A percentile compares a stretch with the other conserved stretches of the same genome.
phyloP scores from a whole-genome alignment of 2,888 invertebrate species.

The Clanis bilineata region DNA sequence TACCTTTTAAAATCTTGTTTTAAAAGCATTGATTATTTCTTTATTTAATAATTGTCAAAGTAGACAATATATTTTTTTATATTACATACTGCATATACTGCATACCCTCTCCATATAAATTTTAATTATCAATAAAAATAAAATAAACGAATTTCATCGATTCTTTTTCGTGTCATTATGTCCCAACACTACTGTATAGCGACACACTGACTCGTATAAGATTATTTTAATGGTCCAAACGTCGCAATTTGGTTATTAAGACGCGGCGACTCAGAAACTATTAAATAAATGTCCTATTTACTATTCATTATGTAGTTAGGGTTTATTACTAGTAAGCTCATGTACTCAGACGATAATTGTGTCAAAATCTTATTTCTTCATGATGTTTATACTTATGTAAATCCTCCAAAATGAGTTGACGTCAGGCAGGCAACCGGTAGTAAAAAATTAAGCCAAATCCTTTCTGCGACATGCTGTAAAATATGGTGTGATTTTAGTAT shows the following conservation, averaged over 20 bases:
- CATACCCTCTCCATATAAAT: no score
- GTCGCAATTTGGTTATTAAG: slow-evolving; percentile 12
- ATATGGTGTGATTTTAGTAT: no score
- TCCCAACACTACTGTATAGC: not conserved
- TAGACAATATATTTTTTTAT: no score
- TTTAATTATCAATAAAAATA: not conserved
- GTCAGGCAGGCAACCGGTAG: no score
- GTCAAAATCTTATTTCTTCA: not conserved
- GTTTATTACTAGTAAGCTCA: not conserved
- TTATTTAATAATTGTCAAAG: no score
- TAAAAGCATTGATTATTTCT: no score
- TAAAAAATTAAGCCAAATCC: no score
- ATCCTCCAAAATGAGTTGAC: no score
- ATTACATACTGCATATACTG: no score
- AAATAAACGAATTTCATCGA: not conserved
- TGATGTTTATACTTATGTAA: not conserved
- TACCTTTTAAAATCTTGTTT: no score
- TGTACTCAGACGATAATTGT: not conserved
- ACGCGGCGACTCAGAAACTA: slow-evolving; percentile 6
- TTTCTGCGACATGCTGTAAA: no score
- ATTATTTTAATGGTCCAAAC: slow-evolving; percentile 6
- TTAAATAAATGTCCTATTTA: not conserved
- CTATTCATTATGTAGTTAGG: not conserved
- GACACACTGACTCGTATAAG: not conserved
- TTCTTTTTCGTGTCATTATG: not conserved